phyloP scores from a whole-genome alignment of 2,113 vertebrate species.

The Sapayoa aenigma region DNA sequence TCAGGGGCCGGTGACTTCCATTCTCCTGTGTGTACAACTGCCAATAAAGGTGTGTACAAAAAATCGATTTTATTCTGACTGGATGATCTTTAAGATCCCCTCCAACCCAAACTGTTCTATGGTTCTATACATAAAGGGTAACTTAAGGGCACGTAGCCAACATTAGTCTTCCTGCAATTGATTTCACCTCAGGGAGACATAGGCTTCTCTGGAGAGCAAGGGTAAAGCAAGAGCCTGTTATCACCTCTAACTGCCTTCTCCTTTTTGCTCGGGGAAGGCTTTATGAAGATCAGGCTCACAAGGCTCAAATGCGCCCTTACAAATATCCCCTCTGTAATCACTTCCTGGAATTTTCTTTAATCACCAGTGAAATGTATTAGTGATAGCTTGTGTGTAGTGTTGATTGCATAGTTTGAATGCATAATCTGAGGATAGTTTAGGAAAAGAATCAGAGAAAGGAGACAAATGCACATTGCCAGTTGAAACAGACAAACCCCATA shows the following conservation, averaged over 20 bases:
- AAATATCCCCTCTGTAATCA: slow-evolving; percentile 22
- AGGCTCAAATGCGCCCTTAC: neutral
- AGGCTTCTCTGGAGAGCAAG: neutral
- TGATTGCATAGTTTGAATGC: slow-evolving; percentile 22
- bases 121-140: neutral
- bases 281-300: neutral
- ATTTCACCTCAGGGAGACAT: neutral
- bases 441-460: neutral
- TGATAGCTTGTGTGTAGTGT: neutral
- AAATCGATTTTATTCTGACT: neutral
- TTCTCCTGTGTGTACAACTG: neutral
- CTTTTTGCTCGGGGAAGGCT: neutral
- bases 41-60: neutral
- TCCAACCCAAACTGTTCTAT: neutral
- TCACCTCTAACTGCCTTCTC: neutral
- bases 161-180: neutral
- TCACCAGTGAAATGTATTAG: slow-evolving; percentile 38
- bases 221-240: neutral
- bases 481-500: neutral
- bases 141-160: neutral
- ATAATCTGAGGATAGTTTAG: neutral
- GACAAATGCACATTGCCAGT: neutral
- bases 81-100: neutral
- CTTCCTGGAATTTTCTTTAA: slow-evolving; percentile 52
- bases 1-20: neutral